phyloP scores from a whole-genome alignment of 2,888 invertebrate species.

The Ichneumon xanthorius region DNA sequence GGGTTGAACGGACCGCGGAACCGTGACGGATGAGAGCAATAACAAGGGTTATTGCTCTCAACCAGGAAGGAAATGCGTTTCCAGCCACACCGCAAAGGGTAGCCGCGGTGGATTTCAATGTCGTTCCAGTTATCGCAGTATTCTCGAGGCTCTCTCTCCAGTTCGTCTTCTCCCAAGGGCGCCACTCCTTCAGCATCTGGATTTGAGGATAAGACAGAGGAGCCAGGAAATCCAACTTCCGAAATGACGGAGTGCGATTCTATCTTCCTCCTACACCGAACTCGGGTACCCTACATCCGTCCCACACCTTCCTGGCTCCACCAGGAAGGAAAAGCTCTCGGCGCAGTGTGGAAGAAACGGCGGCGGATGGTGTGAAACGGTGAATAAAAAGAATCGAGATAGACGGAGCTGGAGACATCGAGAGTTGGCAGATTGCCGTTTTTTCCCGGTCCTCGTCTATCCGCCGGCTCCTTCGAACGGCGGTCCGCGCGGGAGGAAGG shows the following conservation, averaged over 20 bases:
- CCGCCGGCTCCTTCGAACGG: slow-evolving; percentile 48
- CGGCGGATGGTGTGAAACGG: slow-evolving; percentile 32
- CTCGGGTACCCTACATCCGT: not conserved
- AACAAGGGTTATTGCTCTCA: slow-evolving; percentile 13
- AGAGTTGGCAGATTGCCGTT: slow-evolving; percentile 72
- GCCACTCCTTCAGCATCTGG: not conserved
- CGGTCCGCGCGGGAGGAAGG: slow-evolving; percentile 39
- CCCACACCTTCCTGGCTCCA: not conserved
- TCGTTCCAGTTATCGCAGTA: not conserved
- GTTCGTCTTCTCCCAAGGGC: not conserved
- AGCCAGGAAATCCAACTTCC: slow-evolving; percentile 11
- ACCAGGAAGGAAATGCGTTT: not conserved
- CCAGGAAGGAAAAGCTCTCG: slow-evolving; percentile 4
- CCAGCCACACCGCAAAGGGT: slow-evolving; percentile 49
- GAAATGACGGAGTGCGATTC: slow-evolving; percentile 14
- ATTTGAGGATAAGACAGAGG: not conserved
- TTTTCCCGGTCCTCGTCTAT: slow-evolving; percentile 59
- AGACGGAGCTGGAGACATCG: slow-evolving; percentile 32
- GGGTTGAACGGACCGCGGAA: slow-evolving; percentile 42
- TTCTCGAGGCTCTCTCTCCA: not conserved
- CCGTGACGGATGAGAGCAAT: slow-evolving; percentile 44
- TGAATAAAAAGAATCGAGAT: slow-evolving; percentile 42
- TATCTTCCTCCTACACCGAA: not conserved
- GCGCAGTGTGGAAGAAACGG: slow-evolving; percentile 7
- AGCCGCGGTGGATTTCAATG: slow-evolving; percentile 41